These are phyloP conservation scores for Cotesia congregata DNA, from an alignment of 2,888 invertebrate species.

Conservation along the genomic window DNA sequence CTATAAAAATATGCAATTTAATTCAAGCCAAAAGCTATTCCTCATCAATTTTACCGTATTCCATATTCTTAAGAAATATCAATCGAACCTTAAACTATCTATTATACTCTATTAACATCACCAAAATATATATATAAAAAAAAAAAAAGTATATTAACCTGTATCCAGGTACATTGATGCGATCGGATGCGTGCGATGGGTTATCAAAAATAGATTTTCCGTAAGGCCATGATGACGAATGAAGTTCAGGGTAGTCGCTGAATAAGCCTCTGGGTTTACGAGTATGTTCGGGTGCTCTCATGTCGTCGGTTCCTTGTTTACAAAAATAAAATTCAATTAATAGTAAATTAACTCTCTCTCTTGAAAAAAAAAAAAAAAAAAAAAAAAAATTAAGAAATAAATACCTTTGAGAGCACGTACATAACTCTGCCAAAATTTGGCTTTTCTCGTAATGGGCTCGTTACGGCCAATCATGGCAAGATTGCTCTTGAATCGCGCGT, in stretches of 20 bases:
- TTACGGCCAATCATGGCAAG: slow-evolving; percentile 95
- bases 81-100: not conserved
- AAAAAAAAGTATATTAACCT: slow-evolving; percentile 68
- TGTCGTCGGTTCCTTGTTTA: slow-evolving; percentile 86
- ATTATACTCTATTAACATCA: not conserved
- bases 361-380: not conserved
- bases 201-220: slow-evolving; percentile 91
- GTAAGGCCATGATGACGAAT: slow-evolving; percentile 80
- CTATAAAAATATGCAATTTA: too few relatives aligned
- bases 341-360: not conserved
- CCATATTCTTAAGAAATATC: not conserved
- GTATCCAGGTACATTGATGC: slow-evolving; percentile 90
- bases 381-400: slow-evolving; percentile 43
- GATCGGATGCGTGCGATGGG: slow-evolving; percentile 83
- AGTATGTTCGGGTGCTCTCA: slow-evolving; percentile 85
- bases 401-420: slow-evolving; percentile 93
- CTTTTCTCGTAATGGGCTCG: slow-evolving; percentile 92
- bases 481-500: slow-evolving; percentile 83
- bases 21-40: too few relatives aligned
- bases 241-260: slow-evolving; percentile 82
- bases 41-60: too few relatives aligned
- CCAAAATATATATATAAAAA: not conserved
- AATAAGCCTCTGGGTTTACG: slow-evolving; percentile 78
- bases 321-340: not conserved
- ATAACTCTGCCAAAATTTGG: slow-evolving; percentile 94